Evolutionary conservation across 2,113 vertebrate species (phyloP).

Genomic region (Lates calcarifer): DNA sequence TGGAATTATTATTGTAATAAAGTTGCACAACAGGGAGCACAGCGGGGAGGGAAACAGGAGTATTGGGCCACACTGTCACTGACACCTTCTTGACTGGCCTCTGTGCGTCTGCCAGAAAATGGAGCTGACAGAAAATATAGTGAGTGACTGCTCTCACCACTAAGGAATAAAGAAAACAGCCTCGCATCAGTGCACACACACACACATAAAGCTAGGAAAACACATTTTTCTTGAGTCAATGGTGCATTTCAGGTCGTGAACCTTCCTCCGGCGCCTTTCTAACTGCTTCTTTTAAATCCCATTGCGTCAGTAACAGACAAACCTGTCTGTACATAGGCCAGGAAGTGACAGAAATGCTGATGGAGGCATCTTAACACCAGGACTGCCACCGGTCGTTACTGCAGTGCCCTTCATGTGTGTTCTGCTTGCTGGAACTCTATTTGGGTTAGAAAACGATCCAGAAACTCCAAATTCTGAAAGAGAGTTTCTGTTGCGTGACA

Average conservation of each 20-base stretch:
- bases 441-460: conserved; percentile 14
- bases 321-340: conserved; percentile 45
- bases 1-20: conserved; percentile 72
- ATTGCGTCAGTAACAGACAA: conserved; percentile 52
- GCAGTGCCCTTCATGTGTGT: conserved; percentile 46
- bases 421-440: conserved; percentile 21
- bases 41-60: conserved; percentile 45
- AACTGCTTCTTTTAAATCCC: conserved; percentile 35
- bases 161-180: conserved; percentile 42
- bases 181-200: conserved; percentile 14
- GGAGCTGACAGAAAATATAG: conserved; percentile 52
- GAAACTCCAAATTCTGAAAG: conserved; percentile 3
- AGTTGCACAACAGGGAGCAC: conserved; percentile 53
- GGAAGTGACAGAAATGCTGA: conserved; percentile 49
- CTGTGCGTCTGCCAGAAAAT: conserved; percentile 53
- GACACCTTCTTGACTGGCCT: conserved; percentile 58
- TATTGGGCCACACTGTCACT: conserved; percentile 49
- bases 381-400: conserved; percentile 35
- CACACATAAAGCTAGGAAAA: conserved; percentile 50
- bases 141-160: conserved; percentile 43
- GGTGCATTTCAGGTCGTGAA: conserved; percentile 68
- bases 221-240: conserved; percentile 51
- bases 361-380: conserved; percentile 26
- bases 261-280: conserved; percentile 48
- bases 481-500: conserved; percentile 30